phyloP scores from a whole-genome alignment of 2,888 invertebrate genomes.

The Lysandra coridon region DNA sequence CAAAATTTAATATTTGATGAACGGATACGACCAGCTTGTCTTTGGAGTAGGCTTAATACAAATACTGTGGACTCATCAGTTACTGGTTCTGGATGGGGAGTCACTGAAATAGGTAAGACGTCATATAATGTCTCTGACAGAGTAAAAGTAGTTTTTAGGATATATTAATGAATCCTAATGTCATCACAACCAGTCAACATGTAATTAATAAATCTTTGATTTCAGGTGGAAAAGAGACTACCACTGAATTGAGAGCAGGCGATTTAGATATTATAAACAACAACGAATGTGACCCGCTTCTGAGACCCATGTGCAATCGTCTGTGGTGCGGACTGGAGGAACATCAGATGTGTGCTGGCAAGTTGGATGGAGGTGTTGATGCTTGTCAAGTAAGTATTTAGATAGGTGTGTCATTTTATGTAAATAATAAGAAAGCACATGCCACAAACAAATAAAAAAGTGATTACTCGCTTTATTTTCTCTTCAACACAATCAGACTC shows the following conservation, averaged over 20 bases:
- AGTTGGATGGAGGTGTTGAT: conserved; percentile 43
- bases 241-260: conserved; percentile 24
- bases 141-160: neutral
- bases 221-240: conserved; percentile 25
- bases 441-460: no score
- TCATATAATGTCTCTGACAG: neutral
- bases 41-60: conserved; percentile 41
- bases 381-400: conserved; percentile 41
- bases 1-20: conserved; percentile 38
- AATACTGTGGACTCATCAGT: conserved; percentile 38
- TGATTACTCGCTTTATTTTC: no score
- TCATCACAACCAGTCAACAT: neutral
- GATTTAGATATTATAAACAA: conserved; percentile 17
- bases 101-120: conserved; percentile 43
- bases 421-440: neutral
- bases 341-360: conserved; percentile 45
- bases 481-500: no score
- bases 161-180: neutral
- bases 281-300: conserved; percentile 35
- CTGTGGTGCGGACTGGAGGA: conserved; percentile 41
- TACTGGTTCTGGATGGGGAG: conserved; percentile 46
- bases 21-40: conserved; percentile 45
- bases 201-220: neutral
- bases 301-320: conserved; percentile 38
- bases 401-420: neutral